Conservation (phyloP, 2,113 vertebrate genomes). For the Junco hyemalis region DNA sequence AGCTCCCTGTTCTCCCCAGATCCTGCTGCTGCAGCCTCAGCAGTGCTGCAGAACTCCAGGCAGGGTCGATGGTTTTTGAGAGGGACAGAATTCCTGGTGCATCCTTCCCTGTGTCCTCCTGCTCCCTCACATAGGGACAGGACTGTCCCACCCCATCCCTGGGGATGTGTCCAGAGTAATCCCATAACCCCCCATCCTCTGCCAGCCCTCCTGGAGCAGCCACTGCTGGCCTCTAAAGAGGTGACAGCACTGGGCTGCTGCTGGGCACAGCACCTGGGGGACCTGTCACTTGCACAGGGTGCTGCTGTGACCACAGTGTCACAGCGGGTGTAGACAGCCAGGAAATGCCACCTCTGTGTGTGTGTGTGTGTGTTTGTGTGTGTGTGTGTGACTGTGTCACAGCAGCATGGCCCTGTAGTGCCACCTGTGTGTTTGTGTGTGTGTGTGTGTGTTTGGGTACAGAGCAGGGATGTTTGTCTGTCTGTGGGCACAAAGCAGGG, state of each 20-base stretch:
- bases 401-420: too few species aligned
- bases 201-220: not conserved
- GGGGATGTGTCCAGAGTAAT: fast-evolving
- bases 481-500: too few species aligned
- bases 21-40: not conserved
- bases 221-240: not conserved
- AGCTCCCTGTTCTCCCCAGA: not conserved
- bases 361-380: too few species aligned
- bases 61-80: not conserved
- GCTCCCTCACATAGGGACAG: fast-evolving
- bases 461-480: too few species aligned
- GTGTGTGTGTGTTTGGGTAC: not conserved
- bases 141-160: too few species aligned
- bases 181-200: not conserved
- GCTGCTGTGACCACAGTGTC: fast-evolving
- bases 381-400: not conserved
- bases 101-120: not conserved
- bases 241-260: too few species aligned
- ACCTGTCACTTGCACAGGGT: not conserved
- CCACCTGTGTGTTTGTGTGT: not conserved
- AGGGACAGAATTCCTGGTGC: fast-evolving
- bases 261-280: not conserved
- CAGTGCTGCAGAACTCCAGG: fast-evolving
- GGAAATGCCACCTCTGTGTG: not conserved
- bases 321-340: fast-evolving